Evolutionary conservation across 37 sponge, comb jelly and placozoan species (phyloP), one percentile per base, ranked within the genome.

Genomic region (Amphimedon queenslandica): DNA sequence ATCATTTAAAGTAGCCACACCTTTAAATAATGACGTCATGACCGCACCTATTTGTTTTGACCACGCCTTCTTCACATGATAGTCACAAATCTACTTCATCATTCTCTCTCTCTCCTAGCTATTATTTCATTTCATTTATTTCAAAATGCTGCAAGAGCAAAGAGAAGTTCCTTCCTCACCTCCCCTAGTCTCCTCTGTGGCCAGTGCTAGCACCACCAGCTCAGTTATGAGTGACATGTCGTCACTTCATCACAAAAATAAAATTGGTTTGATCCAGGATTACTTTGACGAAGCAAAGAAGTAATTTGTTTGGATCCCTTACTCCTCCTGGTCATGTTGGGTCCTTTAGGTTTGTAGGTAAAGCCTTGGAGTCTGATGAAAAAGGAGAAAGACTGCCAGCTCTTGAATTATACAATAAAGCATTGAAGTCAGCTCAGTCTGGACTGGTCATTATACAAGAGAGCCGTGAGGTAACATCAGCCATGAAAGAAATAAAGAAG

Each of bases 281-380:
- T 82, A 82, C 71, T 75, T 57, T 57, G 76, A 82, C n/a, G 71
- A 74, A 6, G 76, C 83, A 36, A 82, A 82, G 37, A 70, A 43
- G 83, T 82, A 6, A 71, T 25, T 11, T 6, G 21, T n/a, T n/a
- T 60, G 23, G 27, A 25, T n/a, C n/a, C n/a, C n/a, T n/a, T n/a
- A n/a, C n/a, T n/a, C n/a, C n/a, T n/a, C n/a, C n/a, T n/a, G n/a
- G n/a, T n/a, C n/a, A n/a, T n/a, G 61, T 25, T 11, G 61, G 5
- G 61, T 47, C 13, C 4, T 69, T 27, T 58, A 85, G 86, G 11
- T n/a, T 37, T 2, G 51, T 79, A 13, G 25, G 53, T 2, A 21
- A 75, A 57, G 86, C 86, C 1, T 76, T 86, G 39, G 63, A 53
- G 58, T 25, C 51, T 13, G 86, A 86, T 34, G 80, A 86, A 76